Conservation (phyloP, 2,797 vertebrate species). For the Acanthis flammea region DNA sequence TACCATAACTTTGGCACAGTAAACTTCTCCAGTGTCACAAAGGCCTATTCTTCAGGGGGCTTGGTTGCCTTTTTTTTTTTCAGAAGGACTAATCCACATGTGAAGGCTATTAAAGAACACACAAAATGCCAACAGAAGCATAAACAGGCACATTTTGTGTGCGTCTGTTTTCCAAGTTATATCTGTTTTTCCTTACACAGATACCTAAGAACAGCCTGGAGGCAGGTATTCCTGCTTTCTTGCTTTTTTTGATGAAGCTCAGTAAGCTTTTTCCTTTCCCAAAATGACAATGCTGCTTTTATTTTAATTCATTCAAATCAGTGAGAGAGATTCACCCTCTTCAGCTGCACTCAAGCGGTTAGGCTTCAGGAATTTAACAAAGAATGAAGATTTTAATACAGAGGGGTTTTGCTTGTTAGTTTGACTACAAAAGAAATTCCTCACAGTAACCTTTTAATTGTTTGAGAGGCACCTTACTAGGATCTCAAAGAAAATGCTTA, state of each 20-base stretch:
- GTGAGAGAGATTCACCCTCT: background rate
- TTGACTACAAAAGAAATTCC: background rate
- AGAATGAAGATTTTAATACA: background rate
- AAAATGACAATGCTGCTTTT: background rate
- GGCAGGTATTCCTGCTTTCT: background rate
- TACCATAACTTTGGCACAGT: conserved; percentile 70
- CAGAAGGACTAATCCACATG: conserved; percentile 36
- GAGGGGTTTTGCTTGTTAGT: background rate
- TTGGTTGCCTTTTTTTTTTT: conserved; percentile 5
- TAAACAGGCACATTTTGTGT: background rate
- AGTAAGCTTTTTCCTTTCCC: background rate
- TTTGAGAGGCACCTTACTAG: background rate
- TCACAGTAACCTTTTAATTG: background rate
- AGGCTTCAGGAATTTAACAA: background rate
- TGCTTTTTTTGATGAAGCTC: background rate
- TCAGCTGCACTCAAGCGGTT: background rate
- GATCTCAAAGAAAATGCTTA: conserved; percentile 9
- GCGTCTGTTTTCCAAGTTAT: background rate
- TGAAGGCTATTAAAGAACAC: conserved; percentile 43
- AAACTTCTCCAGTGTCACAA: conserved; percentile 62
- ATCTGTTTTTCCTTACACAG: background rate
- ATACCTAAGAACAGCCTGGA: background rate
- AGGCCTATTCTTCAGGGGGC: conserved; percentile 58
- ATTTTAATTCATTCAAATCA: background rate
- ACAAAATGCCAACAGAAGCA: conserved; percentile 19